Base-by-base conservation (phyloP, 2,797 vertebrate species). In the Propithecus deckenii region DNA sequence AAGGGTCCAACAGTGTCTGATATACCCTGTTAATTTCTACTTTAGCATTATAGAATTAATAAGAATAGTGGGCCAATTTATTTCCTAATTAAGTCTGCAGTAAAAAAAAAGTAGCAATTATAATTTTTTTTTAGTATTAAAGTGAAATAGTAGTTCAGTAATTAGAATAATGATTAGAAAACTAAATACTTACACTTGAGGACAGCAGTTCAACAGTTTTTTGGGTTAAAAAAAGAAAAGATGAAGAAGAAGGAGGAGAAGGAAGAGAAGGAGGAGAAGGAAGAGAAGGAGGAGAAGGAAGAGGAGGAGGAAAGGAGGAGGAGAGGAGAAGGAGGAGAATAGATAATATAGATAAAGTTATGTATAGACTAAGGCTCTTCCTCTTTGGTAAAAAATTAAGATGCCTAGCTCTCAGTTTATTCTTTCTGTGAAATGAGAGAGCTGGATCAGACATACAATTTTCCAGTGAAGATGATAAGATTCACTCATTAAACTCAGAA, bases 91-190 rank as follows among this genome's bases (percentile, higher is more conserved):
- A 87, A 6, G 10, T 63, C 15, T 91, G 23, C 5, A 50, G 7
- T 61, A 76, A 83, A 76, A 32, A 20, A 10, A 87, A 20, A 22
- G 32, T 50, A 86, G 61, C 7, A 55, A 59, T 52, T 69, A 41
- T 30, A 57, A 75, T n/a, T 41, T 61, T 50, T 3, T 94, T 92
- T 92, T 23, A 74, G 22, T 13, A 79, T 67, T 67, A 48, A 69
- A 84, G 23, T 50, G 17, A 74, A 79, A 79, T 85, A 63, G 14
- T 57, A n/a, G 15, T 52, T 52, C 43, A 74, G 11, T 57, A 46
- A 15, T 91, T 81, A 76, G 20, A 81, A 32, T 71, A 76, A 61
- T 46, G 18, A 22, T 59, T 76, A 63, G 20, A 71, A 87, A 96
- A 48, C 59, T 86, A 83, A 83, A 32, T 81, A 4, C 4, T 91